A percentile compares a stretch with the other conserved stretches of the same genome.
These are phyloP conservation scores for Agriotes lineatus DNA, from an alignment of 2,888 invertebrate species.

Conservation along the genomic window DNA sequence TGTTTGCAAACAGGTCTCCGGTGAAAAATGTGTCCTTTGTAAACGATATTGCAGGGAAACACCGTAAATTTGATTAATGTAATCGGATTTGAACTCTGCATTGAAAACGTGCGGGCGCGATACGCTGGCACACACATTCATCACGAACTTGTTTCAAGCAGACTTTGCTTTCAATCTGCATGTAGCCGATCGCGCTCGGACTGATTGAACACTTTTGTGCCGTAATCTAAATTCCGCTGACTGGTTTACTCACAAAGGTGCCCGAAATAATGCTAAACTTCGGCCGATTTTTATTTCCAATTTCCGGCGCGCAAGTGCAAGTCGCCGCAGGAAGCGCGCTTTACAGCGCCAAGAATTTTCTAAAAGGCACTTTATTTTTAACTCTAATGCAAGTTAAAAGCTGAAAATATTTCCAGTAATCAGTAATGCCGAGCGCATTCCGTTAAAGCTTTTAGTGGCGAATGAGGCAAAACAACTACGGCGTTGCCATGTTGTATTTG, in stretches of 20 bases:
- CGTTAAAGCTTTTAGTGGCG: too few relatives aligned
- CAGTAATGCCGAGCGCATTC: too few relatives aligned
- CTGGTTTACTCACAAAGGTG: conserved; percentile 24
- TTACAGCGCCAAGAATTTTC: too few relatives aligned
- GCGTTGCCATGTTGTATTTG: too few relatives aligned
- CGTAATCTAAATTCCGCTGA: conserved; percentile 26
- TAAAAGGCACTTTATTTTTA: too few relatives aligned
- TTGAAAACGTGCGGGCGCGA: conserved; percentile 5
- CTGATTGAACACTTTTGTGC: conserved; percentile 25
- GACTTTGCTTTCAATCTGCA: conserved; percentile 24
- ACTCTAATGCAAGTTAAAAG: too few relatives aligned
- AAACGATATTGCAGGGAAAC: background rate
- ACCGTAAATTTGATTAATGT: conserved; percentile 19
- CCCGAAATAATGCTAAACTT: too few relatives aligned
- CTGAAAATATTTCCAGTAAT: too few relatives aligned
- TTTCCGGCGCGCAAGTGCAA: too few relatives aligned
- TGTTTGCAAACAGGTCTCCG: background rate
- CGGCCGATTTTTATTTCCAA: too few relatives aligned
- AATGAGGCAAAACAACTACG: too few relatives aligned
- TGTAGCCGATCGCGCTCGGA: conserved; percentile 18
- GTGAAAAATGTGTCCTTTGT: background rate
- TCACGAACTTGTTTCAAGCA: conserved; percentile 29
- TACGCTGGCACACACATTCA: conserved; percentile 23
- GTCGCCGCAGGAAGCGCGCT: too few relatives aligned
- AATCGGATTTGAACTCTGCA: conserved; percentile 15